Conservation (phyloP, 2,797 vertebrate genomes). For the Lophius americanus region DNA sequence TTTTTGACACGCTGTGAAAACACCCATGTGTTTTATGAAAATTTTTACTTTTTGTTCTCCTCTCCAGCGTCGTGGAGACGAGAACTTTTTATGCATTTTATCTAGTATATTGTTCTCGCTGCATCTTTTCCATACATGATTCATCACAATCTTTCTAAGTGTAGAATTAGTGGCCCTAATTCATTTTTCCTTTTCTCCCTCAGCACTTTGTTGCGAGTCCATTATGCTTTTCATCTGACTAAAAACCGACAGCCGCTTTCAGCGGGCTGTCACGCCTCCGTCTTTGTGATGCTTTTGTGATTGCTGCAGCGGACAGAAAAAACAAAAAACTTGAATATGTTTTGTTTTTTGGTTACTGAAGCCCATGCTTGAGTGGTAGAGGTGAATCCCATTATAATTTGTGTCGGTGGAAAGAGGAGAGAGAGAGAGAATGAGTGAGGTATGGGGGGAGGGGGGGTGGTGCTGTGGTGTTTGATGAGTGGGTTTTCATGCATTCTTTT, state of each 20-base stretch:
- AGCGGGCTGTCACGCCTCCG: conserved; percentile 66
- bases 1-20: conserved; percentile 70
- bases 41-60: conserved; percentile 72
- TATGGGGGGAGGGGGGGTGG: conserved; percentile 50
- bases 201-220: conserved; percentile 42
- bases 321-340: conserved; percentile 42
- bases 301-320: conserved; percentile 15
- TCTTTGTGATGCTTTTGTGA: conserved; percentile 64
- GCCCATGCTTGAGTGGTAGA: conserved; percentile 65
- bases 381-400: conserved; percentile 78
- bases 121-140: conserved; percentile 17
- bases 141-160: conserved; percentile 16
- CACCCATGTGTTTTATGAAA: conserved; percentile 74
- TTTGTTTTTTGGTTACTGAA: conserved; percentile 29
- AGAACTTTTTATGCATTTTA: too few species aligned
- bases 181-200: background rate
- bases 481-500: conserved; percentile 83
- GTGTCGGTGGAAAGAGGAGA: conserved; percentile 69
- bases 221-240: conserved; percentile 63
- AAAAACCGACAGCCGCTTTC: conserved; percentile 62
- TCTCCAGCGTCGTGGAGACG: too few species aligned
- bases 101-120: conserved; percentile 16
- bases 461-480: conserved; percentile 74
- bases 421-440: conserved; percentile 56
- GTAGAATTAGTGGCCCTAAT: conserved; percentile 56